Conservation (phyloP, 2,113 vertebrate genomes). For the Atlantisia rogersi region DNA sequence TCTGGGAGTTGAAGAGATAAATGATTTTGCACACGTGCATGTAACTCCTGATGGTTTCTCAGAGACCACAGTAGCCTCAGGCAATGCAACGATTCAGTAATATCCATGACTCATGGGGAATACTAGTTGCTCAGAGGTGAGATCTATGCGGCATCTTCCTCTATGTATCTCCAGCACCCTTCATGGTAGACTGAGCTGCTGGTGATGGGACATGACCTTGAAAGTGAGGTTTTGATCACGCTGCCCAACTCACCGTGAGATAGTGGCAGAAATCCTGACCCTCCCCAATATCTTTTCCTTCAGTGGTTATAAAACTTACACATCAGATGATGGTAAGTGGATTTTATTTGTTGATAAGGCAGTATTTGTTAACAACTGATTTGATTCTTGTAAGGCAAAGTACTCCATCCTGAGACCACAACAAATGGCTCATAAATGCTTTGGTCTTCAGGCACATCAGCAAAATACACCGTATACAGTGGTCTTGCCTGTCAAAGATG, state of each 20-base stretch:
- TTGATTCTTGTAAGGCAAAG: background rate
- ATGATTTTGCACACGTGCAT: background rate
- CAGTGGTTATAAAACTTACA: background rate
- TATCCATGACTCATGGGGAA: background rate
- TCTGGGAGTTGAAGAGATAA: background rate
- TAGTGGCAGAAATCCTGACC: background rate
- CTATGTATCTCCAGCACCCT: background rate
- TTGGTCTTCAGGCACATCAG: background rate
- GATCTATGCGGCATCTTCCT: background rate
- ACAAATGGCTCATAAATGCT: background rate
- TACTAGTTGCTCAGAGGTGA: background rate
- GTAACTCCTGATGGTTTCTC: background rate
- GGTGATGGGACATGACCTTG: background rate
- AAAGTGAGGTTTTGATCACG: background rate
- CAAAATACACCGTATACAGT: background rate
- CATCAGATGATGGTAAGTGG: background rate
- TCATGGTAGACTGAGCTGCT: background rate
- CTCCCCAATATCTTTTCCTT: background rate
- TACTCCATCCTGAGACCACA: background rate
- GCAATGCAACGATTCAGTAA: fast-evolving
- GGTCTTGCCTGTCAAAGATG: background rate
- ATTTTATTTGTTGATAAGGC: background rate
- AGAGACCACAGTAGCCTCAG: background rate
- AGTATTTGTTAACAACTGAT: background rate
- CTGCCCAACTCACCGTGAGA: background rate